Conservation (phyloP, 37 sponge, comb jelly and placozoan species). For the Axinella damicornis region DNA sequence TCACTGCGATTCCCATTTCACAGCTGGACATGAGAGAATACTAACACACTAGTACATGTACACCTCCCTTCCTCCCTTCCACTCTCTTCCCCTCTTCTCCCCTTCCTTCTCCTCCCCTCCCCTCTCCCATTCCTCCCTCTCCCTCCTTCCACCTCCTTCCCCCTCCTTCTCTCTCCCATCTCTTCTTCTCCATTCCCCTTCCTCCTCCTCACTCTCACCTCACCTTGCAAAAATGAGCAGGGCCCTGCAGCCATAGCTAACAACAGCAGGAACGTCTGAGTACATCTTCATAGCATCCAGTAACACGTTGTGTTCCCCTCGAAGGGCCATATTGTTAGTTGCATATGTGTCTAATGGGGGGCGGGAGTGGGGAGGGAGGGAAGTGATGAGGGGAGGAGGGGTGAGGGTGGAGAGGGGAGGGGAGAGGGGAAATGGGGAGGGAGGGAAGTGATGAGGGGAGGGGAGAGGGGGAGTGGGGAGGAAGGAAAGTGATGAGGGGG, state of each 20-base stretch:
- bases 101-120: too few species aligned
- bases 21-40: too few species aligned
- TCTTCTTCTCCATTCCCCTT: too few species aligned
- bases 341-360: slow-evolving; percentile 37
- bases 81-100: too few species aligned
- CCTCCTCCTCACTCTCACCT: neutral
- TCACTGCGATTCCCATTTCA: too few species aligned
- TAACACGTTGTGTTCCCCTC: slow-evolving; percentile 17
- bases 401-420: neutral
- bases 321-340: slow-evolving; percentile 8
- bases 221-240: slow-evolving; percentile 18
- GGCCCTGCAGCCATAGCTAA: slow-evolving; percentile 14
- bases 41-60: too few species aligned
- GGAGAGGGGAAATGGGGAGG: neutral
- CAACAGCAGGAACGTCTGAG: slow-evolving; percentile 7
- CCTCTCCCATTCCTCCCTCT: too few species aligned
- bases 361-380: neutral
- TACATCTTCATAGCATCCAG: slow-evolving; percentile 16
- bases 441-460: neutral
- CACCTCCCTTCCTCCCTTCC: too few species aligned
- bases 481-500: too few species aligned
- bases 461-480: too few species aligned
- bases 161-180: too few species aligned
- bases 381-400: neutral
- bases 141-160: too few species aligned